Percentiles rank a stretch among this genome's conserved stretches.
Evolutionary conservation across 2,113 vertebrate genomes (phyloP).

Genomic region (Tauraco erythrolophus): DNA sequence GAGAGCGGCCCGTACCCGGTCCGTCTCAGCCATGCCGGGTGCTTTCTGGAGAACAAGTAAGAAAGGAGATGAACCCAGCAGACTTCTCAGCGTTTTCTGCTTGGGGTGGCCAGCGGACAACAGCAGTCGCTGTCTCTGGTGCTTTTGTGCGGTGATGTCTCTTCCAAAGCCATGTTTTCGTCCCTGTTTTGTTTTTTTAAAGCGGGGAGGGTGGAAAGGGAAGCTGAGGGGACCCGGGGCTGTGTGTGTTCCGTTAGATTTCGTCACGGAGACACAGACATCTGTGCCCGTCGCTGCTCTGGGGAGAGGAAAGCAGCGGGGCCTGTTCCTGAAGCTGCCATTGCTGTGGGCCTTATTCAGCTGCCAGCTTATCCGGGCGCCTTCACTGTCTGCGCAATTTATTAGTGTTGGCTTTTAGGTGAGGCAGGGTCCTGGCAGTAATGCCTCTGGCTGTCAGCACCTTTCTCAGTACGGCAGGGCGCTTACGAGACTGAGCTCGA

Average conservation of each 20-base stretch:
- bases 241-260: fast-evolving
- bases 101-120: neutral
- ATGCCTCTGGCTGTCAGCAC: neutral
- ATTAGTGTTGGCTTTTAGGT: neutral
- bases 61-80: neutral
- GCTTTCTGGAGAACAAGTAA: neutral
- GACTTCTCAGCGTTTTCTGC: neutral
- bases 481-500: no score
- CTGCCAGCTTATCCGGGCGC: neutral
- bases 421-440: neutral
- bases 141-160: neutral
- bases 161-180: neutral
- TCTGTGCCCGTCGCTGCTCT: fast-evolving
- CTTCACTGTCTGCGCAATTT: fast-evolving
- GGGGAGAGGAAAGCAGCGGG: neutral
- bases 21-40: neutral
- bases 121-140: neutral
- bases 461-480: neutral
- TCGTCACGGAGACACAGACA: fast-evolving
- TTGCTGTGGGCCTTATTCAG: neutral
- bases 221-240: fast-evolving
- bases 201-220: fast-evolving
- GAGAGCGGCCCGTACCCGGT: neutral
- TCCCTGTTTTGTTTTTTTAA: neutral
- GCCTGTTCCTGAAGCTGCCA: neutral